These are phyloP conservation scores for Festucalex cinctus DNA, from an alignment of 2,113 vertebrate species.

Conservation along the genomic window DNA sequence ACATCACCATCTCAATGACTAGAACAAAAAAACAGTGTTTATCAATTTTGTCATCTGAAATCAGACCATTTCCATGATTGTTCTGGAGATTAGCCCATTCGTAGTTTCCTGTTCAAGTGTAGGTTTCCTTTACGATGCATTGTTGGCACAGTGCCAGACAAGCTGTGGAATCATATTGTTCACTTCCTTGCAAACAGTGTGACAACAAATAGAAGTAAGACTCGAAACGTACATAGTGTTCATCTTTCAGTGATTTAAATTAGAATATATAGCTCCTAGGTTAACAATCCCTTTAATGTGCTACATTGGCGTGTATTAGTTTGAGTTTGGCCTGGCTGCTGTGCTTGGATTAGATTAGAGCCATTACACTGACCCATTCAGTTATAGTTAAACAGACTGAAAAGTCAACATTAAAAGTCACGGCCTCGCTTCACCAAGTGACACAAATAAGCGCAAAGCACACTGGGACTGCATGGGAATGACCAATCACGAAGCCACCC, in stretches of 20 bases:
- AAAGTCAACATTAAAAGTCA: constrained; percentile 13
- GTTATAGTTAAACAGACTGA: constrained; percentile 39
- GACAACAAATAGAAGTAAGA: constrained; percentile 30
- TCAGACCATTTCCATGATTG: too few species aligned
- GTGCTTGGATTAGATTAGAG: constrained; percentile 27
- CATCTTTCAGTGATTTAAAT: constrained; percentile 24
- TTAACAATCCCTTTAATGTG: constrained; percentile 28
- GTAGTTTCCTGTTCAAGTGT: too few species aligned
- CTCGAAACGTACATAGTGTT: constrained; percentile 28
- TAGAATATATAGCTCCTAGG: constrained; percentile 27
- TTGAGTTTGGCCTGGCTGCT: constrained; percentile 20
- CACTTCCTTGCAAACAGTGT: background rate
- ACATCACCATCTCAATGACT: too few species aligned
- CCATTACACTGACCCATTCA: constrained; percentile 32
- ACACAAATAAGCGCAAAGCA: constrained; percentile 27
- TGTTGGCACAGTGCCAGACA: too few species aligned
- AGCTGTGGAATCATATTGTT: background rate
- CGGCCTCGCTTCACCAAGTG: constrained; percentile 23
- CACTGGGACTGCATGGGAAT: constrained; percentile 16
- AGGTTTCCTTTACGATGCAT: too few species aligned
- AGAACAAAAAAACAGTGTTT: too few species aligned
- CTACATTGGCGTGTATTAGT: background rate
- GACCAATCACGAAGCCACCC: background rate
- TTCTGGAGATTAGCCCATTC: too few species aligned
- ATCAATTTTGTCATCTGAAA: too few species aligned